Evolutionary conservation across 2,113 vertebrate genomes (phyloP).

Genomic region (Pomatostomus ruficeps): DNA sequence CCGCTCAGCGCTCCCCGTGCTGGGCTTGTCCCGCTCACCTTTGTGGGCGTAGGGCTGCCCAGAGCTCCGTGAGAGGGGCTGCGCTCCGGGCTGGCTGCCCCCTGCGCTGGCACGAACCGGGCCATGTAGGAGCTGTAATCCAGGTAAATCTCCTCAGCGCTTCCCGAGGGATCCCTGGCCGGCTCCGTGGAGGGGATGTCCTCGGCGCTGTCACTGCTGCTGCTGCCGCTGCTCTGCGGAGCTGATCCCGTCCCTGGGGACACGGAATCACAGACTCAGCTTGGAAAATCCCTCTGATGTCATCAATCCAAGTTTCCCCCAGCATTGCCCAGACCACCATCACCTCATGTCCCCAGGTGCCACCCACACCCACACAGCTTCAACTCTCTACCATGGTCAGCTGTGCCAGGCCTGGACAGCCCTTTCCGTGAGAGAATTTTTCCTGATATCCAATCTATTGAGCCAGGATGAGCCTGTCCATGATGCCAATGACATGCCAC

Average conservation of each 20-base stretch:
- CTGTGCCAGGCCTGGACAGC: not conserved
- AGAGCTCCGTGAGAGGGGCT: conserved; percentile 66
- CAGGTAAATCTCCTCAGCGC: conserved; percentile 63
- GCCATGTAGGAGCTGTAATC: conserved; percentile 83
- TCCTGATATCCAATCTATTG: not conserved
- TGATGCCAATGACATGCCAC: accelerated
- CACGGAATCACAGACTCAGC: not conserved
- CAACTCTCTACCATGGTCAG: not conserved
- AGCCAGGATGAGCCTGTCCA: not conserved
- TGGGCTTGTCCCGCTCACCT: not conserved
- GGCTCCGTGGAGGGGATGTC: conserved; percentile 58
- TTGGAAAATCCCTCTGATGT: not conserved
- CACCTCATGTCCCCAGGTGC: not conserved
- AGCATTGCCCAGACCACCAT: not conserved
- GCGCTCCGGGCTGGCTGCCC: conserved; percentile 8
- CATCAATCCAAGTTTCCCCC: not conserved
- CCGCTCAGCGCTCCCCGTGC: accelerated
- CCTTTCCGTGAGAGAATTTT: not conserved
- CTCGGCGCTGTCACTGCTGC: conserved; percentile 71
- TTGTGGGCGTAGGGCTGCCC: conserved; percentile 64
- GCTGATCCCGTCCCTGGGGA: not conserved
- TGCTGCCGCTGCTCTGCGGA: not conserved
- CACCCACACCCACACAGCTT: not conserved
- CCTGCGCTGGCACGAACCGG: conserved; percentile 55
- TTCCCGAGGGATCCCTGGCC: conserved; percentile 27